These are phyloP conservation scores for Nomada fucata DNA, from an alignment of 2,888 invertebrate genomes.

Conservation along the genomic window DNA sequence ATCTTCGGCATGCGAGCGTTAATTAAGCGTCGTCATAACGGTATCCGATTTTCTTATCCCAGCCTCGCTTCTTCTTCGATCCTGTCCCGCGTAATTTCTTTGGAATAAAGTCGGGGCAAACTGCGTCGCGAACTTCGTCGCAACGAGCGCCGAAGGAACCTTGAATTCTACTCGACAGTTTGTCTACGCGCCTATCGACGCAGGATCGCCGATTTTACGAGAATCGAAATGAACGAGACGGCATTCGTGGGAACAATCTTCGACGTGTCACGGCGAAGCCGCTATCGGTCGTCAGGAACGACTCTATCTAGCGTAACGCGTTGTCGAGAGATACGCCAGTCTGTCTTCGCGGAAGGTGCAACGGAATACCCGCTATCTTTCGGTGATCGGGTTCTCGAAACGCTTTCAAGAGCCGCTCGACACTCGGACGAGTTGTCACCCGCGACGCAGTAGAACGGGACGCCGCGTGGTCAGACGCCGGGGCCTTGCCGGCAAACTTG, in stretches of 20 bases:
- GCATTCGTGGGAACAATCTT: neutral
- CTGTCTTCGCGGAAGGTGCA: neutral
- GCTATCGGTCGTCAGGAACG: slow-evolving; percentile 2
- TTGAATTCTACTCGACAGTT: neutral
- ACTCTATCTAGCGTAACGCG: neutral
- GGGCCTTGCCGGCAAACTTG: neutral
- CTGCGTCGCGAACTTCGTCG: neutral
- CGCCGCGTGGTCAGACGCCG: slow-evolving; percentile 21
- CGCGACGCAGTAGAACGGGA: slow-evolving; percentile 13
- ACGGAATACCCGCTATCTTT: slow-evolving; percentile 16
- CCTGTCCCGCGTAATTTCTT: neutral
- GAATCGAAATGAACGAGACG: neutral
- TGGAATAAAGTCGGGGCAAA: neutral
- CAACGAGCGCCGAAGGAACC: neutral
- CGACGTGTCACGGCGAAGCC: neutral
- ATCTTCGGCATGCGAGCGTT: neutral
- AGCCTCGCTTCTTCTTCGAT: neutral
- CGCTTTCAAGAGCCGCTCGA: neutral
- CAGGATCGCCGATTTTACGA: neutral
- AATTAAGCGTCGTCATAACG: slow-evolving; percentile 32
- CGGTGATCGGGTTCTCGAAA: slow-evolving; percentile 14
- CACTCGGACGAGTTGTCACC: neutral
- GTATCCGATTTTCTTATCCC: neutral
- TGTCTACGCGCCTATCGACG: neutral
- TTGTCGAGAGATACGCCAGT: neutral